Evolutionary conservation across 2,888 invertebrate genomes (phyloP).

Genomic region (Ceriagrion tenellum): DNA sequence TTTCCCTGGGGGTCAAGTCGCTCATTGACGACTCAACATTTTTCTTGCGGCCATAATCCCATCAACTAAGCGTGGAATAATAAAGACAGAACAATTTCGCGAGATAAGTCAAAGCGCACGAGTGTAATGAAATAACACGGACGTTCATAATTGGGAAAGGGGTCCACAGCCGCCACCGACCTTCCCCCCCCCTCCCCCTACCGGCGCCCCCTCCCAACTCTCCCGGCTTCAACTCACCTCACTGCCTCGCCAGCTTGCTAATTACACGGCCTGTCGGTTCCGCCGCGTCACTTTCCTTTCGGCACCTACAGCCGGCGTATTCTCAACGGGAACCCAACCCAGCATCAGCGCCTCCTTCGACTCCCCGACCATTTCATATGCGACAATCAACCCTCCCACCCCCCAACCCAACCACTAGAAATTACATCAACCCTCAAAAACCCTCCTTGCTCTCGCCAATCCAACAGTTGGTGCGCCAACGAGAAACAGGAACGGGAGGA

Average conservation of each 20-base stretch:
- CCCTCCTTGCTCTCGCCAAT: not conserved
- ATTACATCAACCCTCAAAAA: conserved; percentile 5
- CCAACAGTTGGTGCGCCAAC: not conserved
- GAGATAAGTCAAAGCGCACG: not conserved
- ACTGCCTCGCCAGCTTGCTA: not conserved
- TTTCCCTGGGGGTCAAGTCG: not conserved
- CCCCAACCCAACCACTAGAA: not conserved
- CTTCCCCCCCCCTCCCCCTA: too few species aligned
- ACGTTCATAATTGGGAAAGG: not conserved
- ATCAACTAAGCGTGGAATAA: not conserved
- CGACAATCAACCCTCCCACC: conserved; percentile 17
- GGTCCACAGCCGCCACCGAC: not conserved
- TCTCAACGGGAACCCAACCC: not conserved
- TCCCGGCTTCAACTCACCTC: not conserved
- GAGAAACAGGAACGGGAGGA: not conserved
- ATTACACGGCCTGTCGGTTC: not conserved
- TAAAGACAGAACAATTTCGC: not conserved
- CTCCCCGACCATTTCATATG: not conserved
- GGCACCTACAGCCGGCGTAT: not conserved
- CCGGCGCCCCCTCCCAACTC: too few species aligned
- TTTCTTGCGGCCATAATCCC: not conserved
- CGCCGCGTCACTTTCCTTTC: not conserved
- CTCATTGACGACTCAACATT: not conserved
- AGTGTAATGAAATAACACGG: not conserved
- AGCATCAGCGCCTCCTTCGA: not conserved